phyloP scores from a whole-genome alignment of 1,140 invertebrate species.

The Samia ricini region DNA sequence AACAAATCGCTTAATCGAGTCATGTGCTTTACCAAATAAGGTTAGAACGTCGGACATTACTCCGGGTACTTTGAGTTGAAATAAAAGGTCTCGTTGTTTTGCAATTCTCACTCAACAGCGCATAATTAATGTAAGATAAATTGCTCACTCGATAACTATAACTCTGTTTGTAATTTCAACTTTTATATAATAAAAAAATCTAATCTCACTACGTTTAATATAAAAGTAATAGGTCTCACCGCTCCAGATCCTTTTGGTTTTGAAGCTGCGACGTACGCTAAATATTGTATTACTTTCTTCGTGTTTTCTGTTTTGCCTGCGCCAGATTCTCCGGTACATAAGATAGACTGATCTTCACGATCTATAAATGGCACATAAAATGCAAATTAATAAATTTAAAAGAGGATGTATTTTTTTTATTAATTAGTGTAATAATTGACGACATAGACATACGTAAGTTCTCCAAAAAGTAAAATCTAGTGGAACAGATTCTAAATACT shows the following conservation, averaged over 20 bases:
- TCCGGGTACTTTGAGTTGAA: not conserved
- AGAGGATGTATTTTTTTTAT: not conserved
- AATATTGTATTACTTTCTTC: constrained; percentile 99
- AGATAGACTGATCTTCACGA: constrained; percentile 99
- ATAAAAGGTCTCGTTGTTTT: not conserved
- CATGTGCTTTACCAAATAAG: not conserved
- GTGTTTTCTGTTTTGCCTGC: constrained; percentile 99
- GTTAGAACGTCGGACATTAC: constrained; percentile 7
- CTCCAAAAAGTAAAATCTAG: too few species aligned
- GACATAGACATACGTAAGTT: too few species aligned
- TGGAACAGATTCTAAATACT: too few species aligned
- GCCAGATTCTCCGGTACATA: constrained; percentile 99
- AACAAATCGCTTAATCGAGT: not conserved
- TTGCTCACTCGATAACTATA: not conserved
- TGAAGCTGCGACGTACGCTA: constrained; percentile 98
- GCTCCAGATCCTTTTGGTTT: constrained; percentile 94
- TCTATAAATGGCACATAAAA: constrained; percentile 80
- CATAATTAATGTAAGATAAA: not conserved
- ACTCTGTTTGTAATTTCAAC: not conserved
- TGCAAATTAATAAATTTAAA: not conserved
- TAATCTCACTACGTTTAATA: too few species aligned
- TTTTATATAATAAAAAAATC: not conserved
- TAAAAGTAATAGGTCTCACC: constrained; percentile 77
- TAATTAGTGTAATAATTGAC: too few species aligned
- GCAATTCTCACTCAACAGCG: not conserved